Evolutionary conservation across 2,888 invertebrate species (phyloP), one percentile per base, ranked within the genome.

Genomic region (Pseudococcus longispinus): DNA sequence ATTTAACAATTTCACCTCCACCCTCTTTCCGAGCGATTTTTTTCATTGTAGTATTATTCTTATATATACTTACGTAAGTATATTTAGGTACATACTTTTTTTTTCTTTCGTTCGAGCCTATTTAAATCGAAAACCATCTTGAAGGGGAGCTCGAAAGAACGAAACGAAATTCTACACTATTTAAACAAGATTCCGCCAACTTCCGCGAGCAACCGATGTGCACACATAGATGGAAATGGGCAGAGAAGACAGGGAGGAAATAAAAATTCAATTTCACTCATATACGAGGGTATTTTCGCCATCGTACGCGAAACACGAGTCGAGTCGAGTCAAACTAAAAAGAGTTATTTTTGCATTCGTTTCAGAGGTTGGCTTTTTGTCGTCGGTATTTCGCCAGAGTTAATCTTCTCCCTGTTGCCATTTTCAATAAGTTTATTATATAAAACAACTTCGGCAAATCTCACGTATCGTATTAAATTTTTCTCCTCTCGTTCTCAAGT

Each of bases 251-350:
- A n/a, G 3, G 5, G 51, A 5, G 51, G 20, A n/a, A 32, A 77
- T n/a, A 44, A 83, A 83, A 83, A 83, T 83, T 83, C 83, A 83
- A 83, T 83, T 83, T 83, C 83, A 18, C 29, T 83, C 26, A 51
- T 26, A 51, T 51, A 15, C n/a, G 51, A 46, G 46, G 15, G 46
- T 46, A 46, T 46, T 46, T 46, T 46, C 13, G 5, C 37, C 37
- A 15, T 11, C 51, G 15, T 29, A 70, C 13, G 26, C 6, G 15
- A 70, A 70, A 70, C 29, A 29, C 29, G 70, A 11, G 70, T 70
- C 70, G 37, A 37, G 9, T 9, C 37, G 9, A 37, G 9, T n/a
- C n/a, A n/a, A 23, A 60, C n/a, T 20, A n/a, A 51, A 60, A 70
- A 70, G 70, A 70, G 70, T 70, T 70, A 70, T 70, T 51, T 74